phyloP scores from a whole-genome alignment of 2,797 vertebrate species.

The Acrocephalus scirpaceus region DNA sequence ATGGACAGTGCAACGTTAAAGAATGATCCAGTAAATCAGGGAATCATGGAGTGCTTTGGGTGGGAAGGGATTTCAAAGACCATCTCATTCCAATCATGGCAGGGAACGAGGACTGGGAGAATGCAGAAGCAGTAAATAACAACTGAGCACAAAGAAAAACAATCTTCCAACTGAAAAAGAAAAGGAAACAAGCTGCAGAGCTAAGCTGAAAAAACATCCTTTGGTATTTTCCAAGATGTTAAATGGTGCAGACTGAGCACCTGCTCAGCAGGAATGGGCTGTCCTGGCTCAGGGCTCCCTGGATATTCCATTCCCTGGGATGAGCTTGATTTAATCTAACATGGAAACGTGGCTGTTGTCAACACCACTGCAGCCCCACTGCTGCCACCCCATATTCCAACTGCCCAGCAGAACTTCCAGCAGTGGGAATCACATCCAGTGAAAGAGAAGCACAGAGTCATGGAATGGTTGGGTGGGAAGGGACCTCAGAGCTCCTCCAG shows the following conservation, averaged over 20 bases:
- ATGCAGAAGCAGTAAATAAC: background rate
- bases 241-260: background rate
- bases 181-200: background rate
- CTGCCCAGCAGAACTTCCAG: accelerated
- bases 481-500: accelerated
- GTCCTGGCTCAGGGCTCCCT: background rate
- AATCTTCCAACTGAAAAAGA: background rate
- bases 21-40: background rate
- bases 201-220: background rate
- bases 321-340: background rate
- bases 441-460: accelerated
- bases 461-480: background rate
- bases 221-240: background rate
- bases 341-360: accelerated
- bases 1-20: background rate
- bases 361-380: background rate
- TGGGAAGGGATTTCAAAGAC: background rate
- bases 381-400: background rate
- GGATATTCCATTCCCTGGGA: too few relatives aligned
- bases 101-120: background rate
- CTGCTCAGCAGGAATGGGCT: background rate
- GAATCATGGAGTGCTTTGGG: background rate
- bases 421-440: accelerated
- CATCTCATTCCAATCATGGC: background rate
- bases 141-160: background rate